Evolutionary conservation across 2,797 vertebrate genomes (phyloP).

Genomic region (Valencia hispanica): DNA sequence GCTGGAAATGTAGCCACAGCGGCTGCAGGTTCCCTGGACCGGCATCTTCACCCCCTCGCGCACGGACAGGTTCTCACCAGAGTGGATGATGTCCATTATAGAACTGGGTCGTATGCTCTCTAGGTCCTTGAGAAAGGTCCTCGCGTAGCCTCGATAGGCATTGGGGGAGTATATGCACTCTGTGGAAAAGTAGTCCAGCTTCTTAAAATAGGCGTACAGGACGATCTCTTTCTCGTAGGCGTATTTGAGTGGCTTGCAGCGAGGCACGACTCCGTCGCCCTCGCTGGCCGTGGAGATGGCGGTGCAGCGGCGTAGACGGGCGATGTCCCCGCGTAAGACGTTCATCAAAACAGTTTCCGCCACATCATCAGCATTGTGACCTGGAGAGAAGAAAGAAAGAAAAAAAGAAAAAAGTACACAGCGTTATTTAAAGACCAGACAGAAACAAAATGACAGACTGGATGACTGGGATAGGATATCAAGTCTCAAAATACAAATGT

Average conservation of each 20-base stretch:
- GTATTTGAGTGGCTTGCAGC: slow-evolving; percentile 90
- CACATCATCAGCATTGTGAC: slow-evolving; percentile 90
- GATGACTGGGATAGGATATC: too few species aligned
- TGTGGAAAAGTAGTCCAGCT: slow-evolving; percentile 91
- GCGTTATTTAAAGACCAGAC: background rate
- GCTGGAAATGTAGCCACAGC: slow-evolving; percentile 91
- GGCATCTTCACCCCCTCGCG: slow-evolving; percentile 83
- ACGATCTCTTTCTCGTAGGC: slow-evolving; percentile 95
- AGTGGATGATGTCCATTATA: slow-evolving; percentile 90
- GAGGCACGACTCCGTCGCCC: slow-evolving; percentile 83
- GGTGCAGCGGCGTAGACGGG: slow-evolving; percentile 85
- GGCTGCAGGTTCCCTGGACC: slow-evolving; percentile 82
- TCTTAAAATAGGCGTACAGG: slow-evolving; percentile 91
- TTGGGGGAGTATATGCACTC: slow-evolving; percentile 93
- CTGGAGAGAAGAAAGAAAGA: slow-evolving; percentile 63
- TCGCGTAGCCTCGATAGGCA: slow-evolving; percentile 89
- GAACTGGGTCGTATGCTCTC: slow-evolving; percentile 84
- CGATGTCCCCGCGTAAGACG: slow-evolving; percentile 89
- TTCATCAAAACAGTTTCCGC: slow-evolving; percentile 93
- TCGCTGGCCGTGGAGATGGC: slow-evolving; percentile 83
- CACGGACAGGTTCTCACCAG: slow-evolving; percentile 87
- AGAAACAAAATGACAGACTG: too few species aligned
- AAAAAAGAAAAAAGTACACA: background rate
- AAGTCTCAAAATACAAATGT: too few species aligned
- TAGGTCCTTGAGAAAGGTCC: slow-evolving; percentile 86